These are phyloP conservation scores for Diceros bicornis DNA, from an alignment of 2,797 vertebrate genomes.

Conservation along the genomic window DNA sequence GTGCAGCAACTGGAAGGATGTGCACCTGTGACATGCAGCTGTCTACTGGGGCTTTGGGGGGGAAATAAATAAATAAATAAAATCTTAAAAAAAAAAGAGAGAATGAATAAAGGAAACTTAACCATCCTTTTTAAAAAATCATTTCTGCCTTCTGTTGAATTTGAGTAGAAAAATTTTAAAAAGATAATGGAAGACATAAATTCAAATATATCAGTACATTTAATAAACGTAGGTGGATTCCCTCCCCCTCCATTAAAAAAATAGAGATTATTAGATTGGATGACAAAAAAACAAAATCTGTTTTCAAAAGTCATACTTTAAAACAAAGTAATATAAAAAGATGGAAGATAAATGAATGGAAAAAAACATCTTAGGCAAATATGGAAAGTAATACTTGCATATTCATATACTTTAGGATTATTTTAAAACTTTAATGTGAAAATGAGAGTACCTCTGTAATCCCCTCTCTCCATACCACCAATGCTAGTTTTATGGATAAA, in stretches of 20 bases:
- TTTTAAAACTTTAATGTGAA: background rate
- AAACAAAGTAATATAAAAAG: background rate
- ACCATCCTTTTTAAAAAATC: background rate
- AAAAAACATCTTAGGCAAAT: constrained; percentile 9
- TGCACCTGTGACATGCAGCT: no score
- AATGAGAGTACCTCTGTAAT: background rate
- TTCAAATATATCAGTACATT: background rate
- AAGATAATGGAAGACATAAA: constrained; percentile 6
- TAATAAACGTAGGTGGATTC: background rate
- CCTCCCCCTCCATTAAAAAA: background rate
- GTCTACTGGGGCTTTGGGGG: no score
- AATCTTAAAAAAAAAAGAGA: background rate
- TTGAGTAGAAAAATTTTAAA: background rate
- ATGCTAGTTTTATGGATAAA: background rate
- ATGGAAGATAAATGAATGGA: background rate
- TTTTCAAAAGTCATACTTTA: background rate
- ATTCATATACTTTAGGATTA: background rate
- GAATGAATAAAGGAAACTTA: background rate
- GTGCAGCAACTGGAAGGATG: no score
- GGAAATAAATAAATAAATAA: no score
- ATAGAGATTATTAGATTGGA: background rate
- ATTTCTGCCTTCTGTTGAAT: background rate
- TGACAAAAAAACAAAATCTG: background rate
- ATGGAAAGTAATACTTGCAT: background rate
- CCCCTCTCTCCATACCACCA: background rate